Conservation (phyloP, 2,113 vertebrate genomes). For the Leucosticte australis region DNA sequence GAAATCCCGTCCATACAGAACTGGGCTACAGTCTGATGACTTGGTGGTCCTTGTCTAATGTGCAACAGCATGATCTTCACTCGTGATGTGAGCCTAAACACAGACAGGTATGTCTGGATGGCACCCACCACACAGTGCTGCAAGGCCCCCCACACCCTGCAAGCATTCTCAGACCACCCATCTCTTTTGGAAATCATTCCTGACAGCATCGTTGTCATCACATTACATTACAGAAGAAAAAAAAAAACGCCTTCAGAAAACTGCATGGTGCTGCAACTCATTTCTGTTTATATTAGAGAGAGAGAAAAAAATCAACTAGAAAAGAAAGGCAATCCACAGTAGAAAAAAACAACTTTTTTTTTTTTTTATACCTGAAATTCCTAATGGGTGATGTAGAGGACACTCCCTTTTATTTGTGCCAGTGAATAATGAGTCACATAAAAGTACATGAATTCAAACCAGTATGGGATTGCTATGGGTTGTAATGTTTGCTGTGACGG, state of each 20-base stretch:
- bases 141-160: background rate
- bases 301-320: background rate
- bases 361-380: conserved; percentile 23
- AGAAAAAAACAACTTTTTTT: background rate
- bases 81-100: background rate
- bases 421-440: conserved; percentile 27
- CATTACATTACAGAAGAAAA: background rate
- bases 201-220: background rate
- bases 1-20: background rate
- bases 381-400: conserved; percentile 15
- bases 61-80: rapidly evolving
- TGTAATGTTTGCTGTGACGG: background rate
- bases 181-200: background rate
- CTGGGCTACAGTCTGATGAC: background rate
- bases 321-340: background rate
- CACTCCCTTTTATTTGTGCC: conserved; percentile 39
- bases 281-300: background rate
- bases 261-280: background rate
- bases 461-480: background rate
- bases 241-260: background rate
- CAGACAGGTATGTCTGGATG: background rate
- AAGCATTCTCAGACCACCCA: background rate
- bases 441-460: conserved; percentile 5
- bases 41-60: background rate
- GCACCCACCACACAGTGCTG: background rate